These are phyloP conservation scores for Rhingia rostrata DNA, from an alignment of 2,888 invertebrate genomes.

Conservation along the genomic window DNA sequence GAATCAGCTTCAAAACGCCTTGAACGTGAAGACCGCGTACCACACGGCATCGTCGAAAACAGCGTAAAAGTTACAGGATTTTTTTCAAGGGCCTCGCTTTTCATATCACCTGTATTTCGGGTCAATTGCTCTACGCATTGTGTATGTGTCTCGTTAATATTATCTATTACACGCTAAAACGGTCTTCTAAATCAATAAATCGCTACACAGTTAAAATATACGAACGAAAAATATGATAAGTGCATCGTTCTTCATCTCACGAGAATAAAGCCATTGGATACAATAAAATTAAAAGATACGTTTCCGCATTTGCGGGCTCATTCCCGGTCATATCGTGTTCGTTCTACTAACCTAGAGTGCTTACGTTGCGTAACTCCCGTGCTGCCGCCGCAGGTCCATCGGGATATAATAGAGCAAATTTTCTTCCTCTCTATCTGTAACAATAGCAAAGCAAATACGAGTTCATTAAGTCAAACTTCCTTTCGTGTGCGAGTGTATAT, in stretches of 20 bases:
- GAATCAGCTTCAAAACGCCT: constrained; percentile 74
- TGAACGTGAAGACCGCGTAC: constrained; percentile 67
- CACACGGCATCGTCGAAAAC: constrained; percentile 45
- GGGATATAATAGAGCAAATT: constrained; percentile 51
- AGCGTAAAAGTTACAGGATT: constrained; percentile 39
- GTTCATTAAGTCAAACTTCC: constrained; percentile 72
- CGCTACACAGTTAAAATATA: constrained; percentile 4
- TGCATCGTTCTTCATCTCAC: constrained; percentile 9
- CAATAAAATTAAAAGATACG: constrained; percentile 49
- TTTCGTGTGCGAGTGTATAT: constrained; percentile 19
- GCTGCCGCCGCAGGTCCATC: constrained; percentile 51
- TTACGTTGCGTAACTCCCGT: constrained; percentile 61
- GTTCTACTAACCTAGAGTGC: constrained; percentile 69
- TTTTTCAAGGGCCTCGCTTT: constrained; percentile 49
- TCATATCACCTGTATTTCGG: constrained; percentile 7
- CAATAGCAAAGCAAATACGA: constrained; percentile 66
- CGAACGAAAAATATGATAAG: not conserved
- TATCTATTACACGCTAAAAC: constrained; percentile 30
- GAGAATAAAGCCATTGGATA: not conserved
- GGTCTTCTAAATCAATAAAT: constrained; percentile 58
- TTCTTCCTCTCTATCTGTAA: constrained; percentile 42
- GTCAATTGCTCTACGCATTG: constrained; percentile 5
- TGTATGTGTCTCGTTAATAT: constrained; percentile 34
- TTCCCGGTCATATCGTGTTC: constrained; percentile 18
- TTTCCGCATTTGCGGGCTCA: constrained; percentile 21